These are phyloP conservation scores for Macrobrachium nipponense DNA, from an alignment of 1,140 invertebrate genomes.

Conservation along the genomic window DNA sequence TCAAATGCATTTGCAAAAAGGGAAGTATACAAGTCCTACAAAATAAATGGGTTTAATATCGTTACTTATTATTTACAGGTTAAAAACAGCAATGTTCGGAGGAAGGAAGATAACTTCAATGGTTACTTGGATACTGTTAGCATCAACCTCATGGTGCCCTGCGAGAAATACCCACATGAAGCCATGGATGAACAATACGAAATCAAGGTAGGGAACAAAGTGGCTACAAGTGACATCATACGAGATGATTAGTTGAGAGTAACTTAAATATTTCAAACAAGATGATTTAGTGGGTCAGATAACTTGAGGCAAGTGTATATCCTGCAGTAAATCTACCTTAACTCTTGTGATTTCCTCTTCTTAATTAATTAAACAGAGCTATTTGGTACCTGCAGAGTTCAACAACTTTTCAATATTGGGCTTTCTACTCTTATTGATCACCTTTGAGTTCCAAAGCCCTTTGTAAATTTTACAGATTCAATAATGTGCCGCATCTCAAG, in stretches of 20 bases:
- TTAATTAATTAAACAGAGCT: too few species aligned
- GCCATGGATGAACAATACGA: slow-evolving; percentile 81
- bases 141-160: slow-evolving; percentile 72
- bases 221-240: neutral
- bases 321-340: too few species aligned
- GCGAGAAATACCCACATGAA: slow-evolving; percentile 73
- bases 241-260: neutral
- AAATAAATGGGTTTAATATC: slow-evolving; percentile 2
- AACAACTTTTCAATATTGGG: too few species aligned
- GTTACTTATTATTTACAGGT: slow-evolving; percentile 35
- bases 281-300: too few species aligned
- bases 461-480: too few species aligned
- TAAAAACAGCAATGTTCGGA: neutral
- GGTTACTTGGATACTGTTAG: slow-evolving; percentile 66
- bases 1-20: slow-evolving; percentile 30
- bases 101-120: slow-evolving; percentile 19
- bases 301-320: too few species aligned
- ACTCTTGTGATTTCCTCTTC: too few species aligned
- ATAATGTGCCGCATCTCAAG: too few species aligned
- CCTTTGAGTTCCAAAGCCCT: too few species aligned
- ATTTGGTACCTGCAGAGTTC: too few species aligned
- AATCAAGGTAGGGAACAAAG: slow-evolving; percentile 65
- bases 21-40: slow-evolving; percentile 65
- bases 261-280: neutral
- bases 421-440: too few species aligned